These are phyloP conservation scores for Pardalotus punctatus DNA, from an alignment of 2,113 vertebrate genomes.

Conservation along the genomic window DNA sequence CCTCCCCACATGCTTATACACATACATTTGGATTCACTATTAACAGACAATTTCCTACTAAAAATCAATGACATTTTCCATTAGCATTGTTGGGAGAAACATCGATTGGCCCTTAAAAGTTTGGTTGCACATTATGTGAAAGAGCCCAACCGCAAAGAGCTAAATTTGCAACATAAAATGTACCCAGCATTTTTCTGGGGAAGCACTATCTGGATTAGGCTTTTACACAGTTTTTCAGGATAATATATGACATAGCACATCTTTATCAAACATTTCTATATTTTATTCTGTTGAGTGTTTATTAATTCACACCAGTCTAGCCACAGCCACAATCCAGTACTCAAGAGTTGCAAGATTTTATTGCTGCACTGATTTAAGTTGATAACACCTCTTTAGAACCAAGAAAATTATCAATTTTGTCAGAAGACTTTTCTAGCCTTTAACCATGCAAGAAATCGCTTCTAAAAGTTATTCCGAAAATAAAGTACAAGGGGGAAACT, in stretches of 20 bases:
- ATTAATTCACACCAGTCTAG: background rate
- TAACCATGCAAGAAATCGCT: background rate
- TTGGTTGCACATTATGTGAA: background rate
- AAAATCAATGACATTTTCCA: background rate
- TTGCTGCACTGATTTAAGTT: background rate
- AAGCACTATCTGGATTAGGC: background rate
- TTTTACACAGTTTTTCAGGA: background rate
- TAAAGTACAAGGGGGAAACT: background rate
- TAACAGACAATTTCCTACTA: background rate
- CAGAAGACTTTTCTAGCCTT: background rate
- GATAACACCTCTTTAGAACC: background rate
- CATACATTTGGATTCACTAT: background rate
- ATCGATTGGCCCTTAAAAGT: background rate
- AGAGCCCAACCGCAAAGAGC: background rate
- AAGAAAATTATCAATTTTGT: background rate
- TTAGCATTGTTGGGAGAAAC: background rate
- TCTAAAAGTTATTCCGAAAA: background rate
- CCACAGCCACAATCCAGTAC: background rate
- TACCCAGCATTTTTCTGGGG: background rate
- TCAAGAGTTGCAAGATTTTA: background rate
- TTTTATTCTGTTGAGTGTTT: background rate
- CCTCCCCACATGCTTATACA: fast-evolving
- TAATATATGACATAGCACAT: background rate
- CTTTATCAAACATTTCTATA: background rate
- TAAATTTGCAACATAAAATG: background rate